Conservation (phyloP, 2,113 vertebrate species). For the Sinocyclocheilus maitianheensis region DNA sequence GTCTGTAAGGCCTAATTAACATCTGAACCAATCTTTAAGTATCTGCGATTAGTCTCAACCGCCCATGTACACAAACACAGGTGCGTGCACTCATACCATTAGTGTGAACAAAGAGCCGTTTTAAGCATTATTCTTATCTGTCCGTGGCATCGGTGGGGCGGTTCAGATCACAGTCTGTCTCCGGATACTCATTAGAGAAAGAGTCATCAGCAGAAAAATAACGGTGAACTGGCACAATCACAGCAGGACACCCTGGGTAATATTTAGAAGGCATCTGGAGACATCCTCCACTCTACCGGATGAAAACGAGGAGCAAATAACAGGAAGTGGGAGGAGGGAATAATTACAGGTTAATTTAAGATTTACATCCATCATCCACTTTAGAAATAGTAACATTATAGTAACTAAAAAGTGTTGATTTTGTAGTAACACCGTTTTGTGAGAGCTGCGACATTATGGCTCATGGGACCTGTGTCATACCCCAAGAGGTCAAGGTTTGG, state of each 20-base stretch:
- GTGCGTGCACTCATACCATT: neutral
- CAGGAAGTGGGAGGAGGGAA: neutral
- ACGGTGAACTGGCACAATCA: conserved; percentile 62
- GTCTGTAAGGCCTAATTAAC: conserved; percentile 26
- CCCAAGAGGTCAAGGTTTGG: neutral
- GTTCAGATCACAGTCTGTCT: conserved; percentile 57
- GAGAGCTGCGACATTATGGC: neutral
- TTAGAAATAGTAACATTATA: neutral
- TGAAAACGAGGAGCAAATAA: neutral
- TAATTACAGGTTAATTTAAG: conserved; percentile 24
- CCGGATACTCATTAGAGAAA: conserved; percentile 73
- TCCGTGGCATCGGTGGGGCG: conserved; percentile 18
- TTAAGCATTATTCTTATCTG: conserved; percentile 39
- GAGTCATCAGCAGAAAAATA: conserved; percentile 69
- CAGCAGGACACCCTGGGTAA: conserved; percentile 67
- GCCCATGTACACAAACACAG: conserved; percentile 13
- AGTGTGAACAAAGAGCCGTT: conserved; percentile 7
- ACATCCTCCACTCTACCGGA: conserved; percentile 24
- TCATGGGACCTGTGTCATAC: neutral
- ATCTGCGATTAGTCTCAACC: conserved; percentile 20
- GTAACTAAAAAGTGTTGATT: neutral
- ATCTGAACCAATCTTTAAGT: conserved; percentile 35
- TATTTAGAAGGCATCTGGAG: conserved; percentile 67
- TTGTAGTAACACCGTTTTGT: neutral
- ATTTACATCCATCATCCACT: conserved; percentile 31